phyloP scores from a whole-genome alignment of 2,797 vertebrate species.

The Myripristis murdjan region DNA sequence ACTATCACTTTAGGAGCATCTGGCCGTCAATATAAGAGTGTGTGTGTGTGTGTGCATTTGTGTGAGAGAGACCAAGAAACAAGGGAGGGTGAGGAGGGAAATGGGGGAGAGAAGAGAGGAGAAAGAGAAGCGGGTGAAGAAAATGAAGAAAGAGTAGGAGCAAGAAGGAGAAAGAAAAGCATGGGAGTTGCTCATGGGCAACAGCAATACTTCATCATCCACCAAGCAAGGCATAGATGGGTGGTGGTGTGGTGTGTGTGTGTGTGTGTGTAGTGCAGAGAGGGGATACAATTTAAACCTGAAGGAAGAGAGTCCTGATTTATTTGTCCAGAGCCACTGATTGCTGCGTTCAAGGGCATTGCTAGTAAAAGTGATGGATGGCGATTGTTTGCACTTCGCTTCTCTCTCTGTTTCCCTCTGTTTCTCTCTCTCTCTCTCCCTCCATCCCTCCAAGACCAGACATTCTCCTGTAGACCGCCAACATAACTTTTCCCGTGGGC shows the following conservation, averaged over 20 bases:
- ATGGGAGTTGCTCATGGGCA: constrained; percentile 1
- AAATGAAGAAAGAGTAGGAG: constrained; percentile 2
- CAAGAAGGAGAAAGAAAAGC: constrained; percentile 3
- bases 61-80: background rate
- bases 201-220: constrained; percentile 45
- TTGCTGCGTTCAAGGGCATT: constrained; percentile 79
- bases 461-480: constrained; percentile 27
- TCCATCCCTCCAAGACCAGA: constrained; percentile 29
- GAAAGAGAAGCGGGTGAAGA: background rate
- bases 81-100: background rate
- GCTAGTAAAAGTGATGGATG: constrained; percentile 82
- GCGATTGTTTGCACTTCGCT: constrained; percentile 41
- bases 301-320: constrained; percentile 69
- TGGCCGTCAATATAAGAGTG: constrained; percentile 5
- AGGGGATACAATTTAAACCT: constrained; percentile 60
- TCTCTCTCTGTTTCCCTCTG: constrained; percentile 4
- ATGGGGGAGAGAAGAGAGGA: background rate
- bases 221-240: constrained; percentile 7
- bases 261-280: background rate
- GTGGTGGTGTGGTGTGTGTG: background rate
- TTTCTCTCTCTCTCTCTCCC: background rate
- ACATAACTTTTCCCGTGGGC: constrained; percentile 55
- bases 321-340: constrained; percentile 77
- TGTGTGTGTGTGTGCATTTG: background rate
- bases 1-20: constrained; percentile 10